A percentile compares a stretch with the other conserved stretches of the same genome.
phyloP scores from a whole-genome alignment of 2,797 vertebrate species.

The Scomberomorus guttatus region DNA sequence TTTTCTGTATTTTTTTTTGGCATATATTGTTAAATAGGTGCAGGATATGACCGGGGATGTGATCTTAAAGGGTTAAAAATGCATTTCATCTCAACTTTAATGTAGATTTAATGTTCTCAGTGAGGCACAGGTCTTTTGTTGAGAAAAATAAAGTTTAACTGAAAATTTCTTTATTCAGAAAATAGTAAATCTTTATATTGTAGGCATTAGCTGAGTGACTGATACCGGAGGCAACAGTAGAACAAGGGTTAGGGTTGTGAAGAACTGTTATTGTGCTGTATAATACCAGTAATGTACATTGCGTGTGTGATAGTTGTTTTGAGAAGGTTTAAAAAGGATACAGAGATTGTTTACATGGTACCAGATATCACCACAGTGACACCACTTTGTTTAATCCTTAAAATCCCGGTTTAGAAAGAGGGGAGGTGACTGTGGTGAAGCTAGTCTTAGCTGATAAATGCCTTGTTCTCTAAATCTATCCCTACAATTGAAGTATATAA shows the following conservation, averaged over 20 bases:
- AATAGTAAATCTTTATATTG: too few relatives aligned
- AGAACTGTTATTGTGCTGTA: neutral
- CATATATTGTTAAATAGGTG: too few relatives aligned
- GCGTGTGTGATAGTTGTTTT: slow-evolving; percentile 22
- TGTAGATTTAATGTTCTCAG: neutral
- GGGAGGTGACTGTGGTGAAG: slow-evolving; percentile 1
- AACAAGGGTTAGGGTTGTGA: too few relatives aligned
- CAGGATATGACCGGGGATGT: too few relatives aligned
- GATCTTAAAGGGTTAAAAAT: too few relatives aligned
- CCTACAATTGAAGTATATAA: neutral
- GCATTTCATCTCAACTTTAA: too few relatives aligned
- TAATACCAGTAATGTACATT: slow-evolving; percentile 1
- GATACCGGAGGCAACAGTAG: neutral
- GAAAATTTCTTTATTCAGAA: neutral
- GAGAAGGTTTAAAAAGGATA: neutral
- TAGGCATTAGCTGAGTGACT: neutral
- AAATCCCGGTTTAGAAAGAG: slow-evolving; percentile 3
- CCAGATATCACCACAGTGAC: slow-evolving; percentile 6
- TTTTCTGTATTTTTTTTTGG: too few relatives aligned
- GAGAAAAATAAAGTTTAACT: too few relatives aligned
- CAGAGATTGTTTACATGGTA: slow-evolving; percentile 10
- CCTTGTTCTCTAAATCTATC: neutral
- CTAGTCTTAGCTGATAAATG: neutral
- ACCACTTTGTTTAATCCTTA: slow-evolving; percentile 21
- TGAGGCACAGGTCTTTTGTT: neutral